Conservation (phyloP, 2,888 invertebrate genomes). For the Stenichneumon culpator region DNA sequence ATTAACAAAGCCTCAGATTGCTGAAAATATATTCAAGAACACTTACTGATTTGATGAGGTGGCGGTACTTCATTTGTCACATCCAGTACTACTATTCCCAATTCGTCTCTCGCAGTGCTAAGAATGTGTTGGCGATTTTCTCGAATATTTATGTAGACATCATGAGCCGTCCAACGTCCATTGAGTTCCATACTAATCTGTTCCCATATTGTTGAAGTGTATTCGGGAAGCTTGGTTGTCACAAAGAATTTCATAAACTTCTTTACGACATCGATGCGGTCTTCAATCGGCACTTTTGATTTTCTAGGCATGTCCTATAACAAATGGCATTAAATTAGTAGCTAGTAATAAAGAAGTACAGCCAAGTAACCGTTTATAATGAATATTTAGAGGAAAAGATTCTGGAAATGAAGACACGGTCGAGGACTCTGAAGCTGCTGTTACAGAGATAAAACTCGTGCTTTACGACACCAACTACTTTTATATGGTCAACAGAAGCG, state of each 20-base stretch:
- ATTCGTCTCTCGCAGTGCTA: constrained; percentile 13
- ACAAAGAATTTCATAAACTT: neutral
- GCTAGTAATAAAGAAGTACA: neutral
- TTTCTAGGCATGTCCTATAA: constrained; percentile 19
- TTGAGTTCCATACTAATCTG: constrained; percentile 9
- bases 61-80: neutral
- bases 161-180: constrained; percentile 17
- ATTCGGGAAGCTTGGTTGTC: neutral
- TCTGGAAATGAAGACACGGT: neutral
- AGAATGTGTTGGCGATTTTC: constrained; percentile 25
- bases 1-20: too few species aligned
- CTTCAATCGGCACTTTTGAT: constrained; percentile 1
- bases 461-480: neutral
- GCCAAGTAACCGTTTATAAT: neutral
- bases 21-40: neutral
- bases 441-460: neutral
- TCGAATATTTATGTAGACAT: constrained; percentile 16
- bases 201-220: constrained; percentile 27
- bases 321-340: neutral
- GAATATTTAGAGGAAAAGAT: neutral
- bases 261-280: constrained; percentile 20
- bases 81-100: constrained; percentile 9
- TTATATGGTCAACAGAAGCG: neutral
- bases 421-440: neutral
- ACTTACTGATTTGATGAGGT: constrained; percentile 20